Percentiles rank a stretch among this genome's conserved stretches.
Evolutionary conservation across 2,888 invertebrate genomes (phyloP).

Genomic region (Arctia plantaginis): DNA sequence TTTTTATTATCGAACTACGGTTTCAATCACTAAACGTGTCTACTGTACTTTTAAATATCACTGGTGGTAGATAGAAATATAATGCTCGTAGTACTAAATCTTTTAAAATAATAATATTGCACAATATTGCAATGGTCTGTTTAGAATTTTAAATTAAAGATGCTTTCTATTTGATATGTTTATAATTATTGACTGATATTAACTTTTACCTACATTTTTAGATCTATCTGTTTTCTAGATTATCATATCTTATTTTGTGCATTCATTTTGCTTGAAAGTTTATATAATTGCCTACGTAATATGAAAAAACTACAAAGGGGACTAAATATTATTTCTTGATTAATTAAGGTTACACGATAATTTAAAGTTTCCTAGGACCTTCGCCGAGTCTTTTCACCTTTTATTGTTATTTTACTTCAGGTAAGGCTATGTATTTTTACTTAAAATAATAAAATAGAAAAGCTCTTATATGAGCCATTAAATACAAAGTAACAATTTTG

Average conservation of each 20-base stretch:
- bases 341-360: too few species aligned
- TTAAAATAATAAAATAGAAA: background rate
- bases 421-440: background rate
- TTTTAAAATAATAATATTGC: too few species aligned
- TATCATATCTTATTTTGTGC: too few species aligned
- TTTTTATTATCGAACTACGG: constrained; percentile 64
- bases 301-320: too few species aligned
- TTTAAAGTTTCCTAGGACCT: too few species aligned
- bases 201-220: too few species aligned
- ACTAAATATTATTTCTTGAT: too few species aligned
- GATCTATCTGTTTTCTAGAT: too few species aligned
- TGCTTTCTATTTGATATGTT: background rate
- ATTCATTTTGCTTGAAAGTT: too few species aligned
- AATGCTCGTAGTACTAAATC: too few species aligned
- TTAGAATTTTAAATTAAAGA: background rate
- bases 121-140: background rate
- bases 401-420: background rate
- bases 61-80: background rate
- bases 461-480: background rate
- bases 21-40: constrained; percentile 45
- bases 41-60: constrained; percentile 10
- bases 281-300: too few species aligned
- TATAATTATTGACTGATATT: background rate
- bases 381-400: too few species aligned
- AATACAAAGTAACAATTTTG: background rate